Percentiles rank a stretch among this genome's conserved stretches.
These are phyloP conservation scores for Zaprionus inermis DNA, from an alignment of 1,140 invertebrate species.

Conservation along the genomic window DNA sequence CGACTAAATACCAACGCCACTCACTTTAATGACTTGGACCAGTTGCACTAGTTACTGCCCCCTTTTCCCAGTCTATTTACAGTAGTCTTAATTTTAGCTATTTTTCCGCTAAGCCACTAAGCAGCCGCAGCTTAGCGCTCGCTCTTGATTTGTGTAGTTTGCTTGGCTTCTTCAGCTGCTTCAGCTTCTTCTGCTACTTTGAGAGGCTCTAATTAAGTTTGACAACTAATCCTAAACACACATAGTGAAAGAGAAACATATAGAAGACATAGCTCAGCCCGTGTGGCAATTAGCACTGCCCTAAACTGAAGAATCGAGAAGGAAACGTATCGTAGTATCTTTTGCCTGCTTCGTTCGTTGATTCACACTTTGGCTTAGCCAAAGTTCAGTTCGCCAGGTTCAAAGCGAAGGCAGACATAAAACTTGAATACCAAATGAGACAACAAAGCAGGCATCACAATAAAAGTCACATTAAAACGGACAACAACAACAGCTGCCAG, in stretches of 20 bases:
- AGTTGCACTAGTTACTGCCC: not conserved
- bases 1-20: not conserved
- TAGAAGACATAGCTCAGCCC: not conserved
- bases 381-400: conserved; percentile 41
- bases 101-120: not conserved
- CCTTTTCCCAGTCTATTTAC: not conserved
- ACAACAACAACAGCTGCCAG: conserved; percentile 18
- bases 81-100: not conserved
- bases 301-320: conserved; percentile 5
- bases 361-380: conserved; percentile 40
- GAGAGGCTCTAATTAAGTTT: conserved; percentile 38
- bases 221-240: conserved; percentile 32
- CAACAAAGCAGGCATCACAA: conserved; percentile 73
- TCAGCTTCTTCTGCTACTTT: not conserved
- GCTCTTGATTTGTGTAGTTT: conserved; percentile 17
- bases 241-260: not conserved
- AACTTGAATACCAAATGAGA: conserved; percentile 78
- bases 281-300: conserved; percentile 33
- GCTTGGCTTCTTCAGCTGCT: conserved; percentile 25
- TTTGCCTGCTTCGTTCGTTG: not conserved
- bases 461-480: conserved; percentile 78
- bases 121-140: not conserved
- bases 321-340: conserved; percentile 4
- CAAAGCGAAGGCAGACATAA: conserved; percentile 61
- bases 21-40: not conserved